Evolutionary conservation across 1,140 invertebrate species (phyloP).

Genomic region (Rhizoglyphus robini): DNA sequence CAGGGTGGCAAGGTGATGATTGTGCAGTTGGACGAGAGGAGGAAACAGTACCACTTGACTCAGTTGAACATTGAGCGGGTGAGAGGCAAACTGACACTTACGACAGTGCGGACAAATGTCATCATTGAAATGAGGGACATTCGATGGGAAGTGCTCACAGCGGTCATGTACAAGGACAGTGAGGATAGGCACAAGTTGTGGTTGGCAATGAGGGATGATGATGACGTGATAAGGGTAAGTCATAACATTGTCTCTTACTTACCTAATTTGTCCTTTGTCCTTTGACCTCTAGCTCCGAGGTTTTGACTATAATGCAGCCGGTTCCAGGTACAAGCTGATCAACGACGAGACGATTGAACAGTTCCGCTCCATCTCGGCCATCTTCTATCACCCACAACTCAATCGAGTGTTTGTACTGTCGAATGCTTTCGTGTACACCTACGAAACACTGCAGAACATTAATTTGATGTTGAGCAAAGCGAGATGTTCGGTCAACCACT

Average conservation of each 20-base stretch:
- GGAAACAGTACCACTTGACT: no score
- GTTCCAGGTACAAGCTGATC: background rate
- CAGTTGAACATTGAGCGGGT: no score
- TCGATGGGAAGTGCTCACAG: no score
- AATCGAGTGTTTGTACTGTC: background rate
- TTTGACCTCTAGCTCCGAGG: background rate
- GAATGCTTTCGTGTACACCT: background rate
- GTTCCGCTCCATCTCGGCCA: background rate
- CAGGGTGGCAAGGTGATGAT: no score
- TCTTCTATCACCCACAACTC: background rate
- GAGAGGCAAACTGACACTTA: no score
- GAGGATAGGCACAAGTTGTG: no score
- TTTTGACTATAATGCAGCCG: background rate
- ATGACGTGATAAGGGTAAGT: background rate
- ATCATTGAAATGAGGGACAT: no score
- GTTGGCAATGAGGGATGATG: no score
- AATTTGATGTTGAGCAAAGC: background rate
- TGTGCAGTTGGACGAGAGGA: no score
- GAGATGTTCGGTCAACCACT: background rate
- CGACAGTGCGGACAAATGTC: no score
- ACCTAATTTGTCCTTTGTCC: background rate
- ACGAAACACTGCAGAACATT: background rate
- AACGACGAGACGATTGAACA: background rate
- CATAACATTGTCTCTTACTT: background rate
- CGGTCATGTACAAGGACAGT: no score